Conservation (phyloP, 2,797 vertebrate genomes). For the Spheniscus humboldti region DNA sequence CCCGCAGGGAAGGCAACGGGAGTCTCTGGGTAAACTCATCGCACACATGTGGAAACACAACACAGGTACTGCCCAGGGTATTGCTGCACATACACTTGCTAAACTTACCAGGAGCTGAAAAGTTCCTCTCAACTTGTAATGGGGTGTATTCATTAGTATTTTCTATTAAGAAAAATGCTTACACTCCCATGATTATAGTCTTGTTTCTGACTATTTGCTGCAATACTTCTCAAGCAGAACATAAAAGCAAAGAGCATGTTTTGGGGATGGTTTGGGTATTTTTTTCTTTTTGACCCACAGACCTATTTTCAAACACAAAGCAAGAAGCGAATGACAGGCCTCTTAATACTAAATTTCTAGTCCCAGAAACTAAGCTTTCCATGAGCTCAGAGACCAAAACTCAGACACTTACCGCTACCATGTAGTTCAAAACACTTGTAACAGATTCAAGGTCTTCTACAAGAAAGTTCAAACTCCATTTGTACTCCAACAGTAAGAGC, state of each 20-base stretch:
- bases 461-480: neutral
- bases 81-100: neutral
- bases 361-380: neutral
- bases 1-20: neutral
- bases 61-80: neutral
- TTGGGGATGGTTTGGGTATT: neutral
- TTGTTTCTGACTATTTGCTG: neutral
- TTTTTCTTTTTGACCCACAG: neutral
- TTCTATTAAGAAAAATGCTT: neutral
- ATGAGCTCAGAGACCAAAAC: neutral
- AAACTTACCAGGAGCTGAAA: neutral
- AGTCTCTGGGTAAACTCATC: neutral
- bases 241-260: neutral
- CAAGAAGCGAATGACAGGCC: neutral
- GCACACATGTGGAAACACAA: accelerated
- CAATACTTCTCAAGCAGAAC: neutral
- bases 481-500: slow-evolving; percentile 1
- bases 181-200: neutral
- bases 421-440: neutral
- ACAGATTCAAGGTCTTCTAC: neutral
- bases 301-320: neutral
- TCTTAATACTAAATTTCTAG: neutral
- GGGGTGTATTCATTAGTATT: accelerated
- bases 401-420: neutral
- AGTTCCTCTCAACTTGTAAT: neutral